phyloP scores from a whole-genome alignment of 2,797 vertebrate species.

The Tokudaia muenninki region DNA sequence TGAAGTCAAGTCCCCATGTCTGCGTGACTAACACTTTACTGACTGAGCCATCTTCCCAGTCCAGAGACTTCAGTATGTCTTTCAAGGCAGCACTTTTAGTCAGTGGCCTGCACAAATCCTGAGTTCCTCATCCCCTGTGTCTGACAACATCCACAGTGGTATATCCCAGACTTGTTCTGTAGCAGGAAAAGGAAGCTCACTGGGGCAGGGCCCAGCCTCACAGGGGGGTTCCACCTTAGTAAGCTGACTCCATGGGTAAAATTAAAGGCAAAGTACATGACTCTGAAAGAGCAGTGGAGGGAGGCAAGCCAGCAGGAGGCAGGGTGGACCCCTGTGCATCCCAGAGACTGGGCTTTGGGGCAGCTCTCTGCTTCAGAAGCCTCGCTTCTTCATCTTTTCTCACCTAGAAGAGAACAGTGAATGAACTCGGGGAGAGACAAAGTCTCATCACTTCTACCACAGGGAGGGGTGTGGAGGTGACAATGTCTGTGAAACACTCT shows the following conservation, averaged over 20 bases:
- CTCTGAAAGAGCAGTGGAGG: not conserved
- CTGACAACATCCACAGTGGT: not conserved
- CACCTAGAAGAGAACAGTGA: not conserved
- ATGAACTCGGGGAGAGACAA: too few relatives aligned
- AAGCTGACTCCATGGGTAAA: not conserved
- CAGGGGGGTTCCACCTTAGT: not conserved
- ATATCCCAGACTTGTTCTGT: not conserved
- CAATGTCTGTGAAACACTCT: not conserved
- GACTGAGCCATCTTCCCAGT: not conserved
- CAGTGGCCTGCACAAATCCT: not conserved
- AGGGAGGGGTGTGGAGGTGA: not conserved
- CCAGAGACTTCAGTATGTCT: not conserved
- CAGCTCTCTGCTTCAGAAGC: not conserved
- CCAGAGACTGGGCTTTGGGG: not conserved
- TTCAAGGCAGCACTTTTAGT: not conserved
- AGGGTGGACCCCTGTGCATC: not conserved
- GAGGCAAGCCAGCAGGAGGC: not conserved
- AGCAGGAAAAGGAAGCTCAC: not conserved
- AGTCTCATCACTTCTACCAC: not conserved
- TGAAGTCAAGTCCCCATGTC: not conserved
- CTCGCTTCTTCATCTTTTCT: not conserved
- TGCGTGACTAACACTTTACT: not conserved
- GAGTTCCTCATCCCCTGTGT: not conserved
- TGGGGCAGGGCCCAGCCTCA: too few relatives aligned
- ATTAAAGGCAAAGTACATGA: not conserved